Conservation (phyloP, 2,797 vertebrate genomes). For the Crotalus adamanteus region DNA sequence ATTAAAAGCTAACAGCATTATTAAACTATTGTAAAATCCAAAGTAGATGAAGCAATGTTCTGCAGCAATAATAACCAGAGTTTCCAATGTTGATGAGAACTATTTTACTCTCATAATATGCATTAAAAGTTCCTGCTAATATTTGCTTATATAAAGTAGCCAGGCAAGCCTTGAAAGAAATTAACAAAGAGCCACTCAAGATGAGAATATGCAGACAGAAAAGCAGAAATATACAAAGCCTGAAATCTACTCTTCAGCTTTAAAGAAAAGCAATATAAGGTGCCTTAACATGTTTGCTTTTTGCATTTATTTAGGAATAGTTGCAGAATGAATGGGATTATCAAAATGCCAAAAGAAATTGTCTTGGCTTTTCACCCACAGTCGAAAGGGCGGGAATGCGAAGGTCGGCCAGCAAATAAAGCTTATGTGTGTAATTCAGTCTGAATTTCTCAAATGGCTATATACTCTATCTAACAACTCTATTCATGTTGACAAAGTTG, state of each 20-base stretch:
- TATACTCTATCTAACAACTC: background rate
- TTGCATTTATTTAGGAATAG: constrained; percentile 10
- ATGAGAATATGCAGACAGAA: background rate
- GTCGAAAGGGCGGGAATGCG: background rate
- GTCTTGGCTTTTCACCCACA: background rate
- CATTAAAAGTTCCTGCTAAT: constrained; percentile 10
- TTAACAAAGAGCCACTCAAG: constrained; percentile 1
- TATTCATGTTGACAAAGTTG: background rate
- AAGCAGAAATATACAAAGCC: constrained; percentile 14
- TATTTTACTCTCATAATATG: background rate
- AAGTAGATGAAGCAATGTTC: background rate
- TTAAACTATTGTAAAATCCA: background rate
- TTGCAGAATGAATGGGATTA: constrained; percentile 26
- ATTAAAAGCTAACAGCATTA: background rate
- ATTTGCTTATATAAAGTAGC: constrained; percentile 15
- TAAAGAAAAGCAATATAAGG: background rate
- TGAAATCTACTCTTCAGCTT: background rate
- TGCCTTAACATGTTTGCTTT: constrained; percentile 9
- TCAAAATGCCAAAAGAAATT: constrained; percentile 11
- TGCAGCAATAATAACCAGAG: constrained; percentile 5
- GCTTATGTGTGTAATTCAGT: background rate
- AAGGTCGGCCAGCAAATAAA: background rate
- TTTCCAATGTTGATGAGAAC: background rate
- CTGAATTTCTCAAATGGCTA: background rate
- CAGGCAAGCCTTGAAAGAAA: background rate